Evolutionary conservation across 2,113 vertebrate genomes (phyloP), one percentile per base, ranked within the genome.

Genomic region (Gymnorhina tibicen): DNA sequence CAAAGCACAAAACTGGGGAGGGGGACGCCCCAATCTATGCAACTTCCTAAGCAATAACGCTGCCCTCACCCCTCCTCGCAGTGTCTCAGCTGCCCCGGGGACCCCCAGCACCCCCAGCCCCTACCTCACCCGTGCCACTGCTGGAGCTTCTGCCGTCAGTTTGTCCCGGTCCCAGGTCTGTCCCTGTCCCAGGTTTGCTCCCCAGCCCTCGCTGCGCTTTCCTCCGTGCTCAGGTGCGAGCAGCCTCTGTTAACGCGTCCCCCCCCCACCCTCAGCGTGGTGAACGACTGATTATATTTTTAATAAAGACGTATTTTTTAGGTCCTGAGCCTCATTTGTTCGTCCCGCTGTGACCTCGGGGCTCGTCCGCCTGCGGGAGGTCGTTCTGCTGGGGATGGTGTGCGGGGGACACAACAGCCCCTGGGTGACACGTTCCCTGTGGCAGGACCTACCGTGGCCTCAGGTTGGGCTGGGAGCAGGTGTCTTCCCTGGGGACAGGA

Each of bases 281-380:
- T 64, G 67, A 55, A 74, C 3, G 7, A 46, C 7, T 30, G 52
- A 37, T 49, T 93, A 3, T 96, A 87, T 95, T 97, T 97, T 93
- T 90, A 96, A 96, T 96, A 97, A 97, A 97, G 59, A 47, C 49
- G 5, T 96, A 76, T 95, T 94, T 96, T 96, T 41, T 79, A 66
- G 53, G 32, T 63, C 9, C 17, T 0, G 32, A 62, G 49, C 50
- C 11, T 73, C 10, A 0, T 58, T 74, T 30, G 7, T 37, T 53
- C 1, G 0, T 49, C 64, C 37, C 0, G 0, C 9, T 2, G 8
- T 19, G 30, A 50, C 16, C 56, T 16, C 9, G 1, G 55, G 55
- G 41, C 35, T 58, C 53, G 37, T 39, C 23, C 4, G 7, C 10
- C 41, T 1, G 0, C 4, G 26, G 77, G 52, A 23, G 19, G 37